Evolutionary conservation across 2,113 vertebrate species (phyloP).

Genomic region (Morone saxatilis): DNA sequence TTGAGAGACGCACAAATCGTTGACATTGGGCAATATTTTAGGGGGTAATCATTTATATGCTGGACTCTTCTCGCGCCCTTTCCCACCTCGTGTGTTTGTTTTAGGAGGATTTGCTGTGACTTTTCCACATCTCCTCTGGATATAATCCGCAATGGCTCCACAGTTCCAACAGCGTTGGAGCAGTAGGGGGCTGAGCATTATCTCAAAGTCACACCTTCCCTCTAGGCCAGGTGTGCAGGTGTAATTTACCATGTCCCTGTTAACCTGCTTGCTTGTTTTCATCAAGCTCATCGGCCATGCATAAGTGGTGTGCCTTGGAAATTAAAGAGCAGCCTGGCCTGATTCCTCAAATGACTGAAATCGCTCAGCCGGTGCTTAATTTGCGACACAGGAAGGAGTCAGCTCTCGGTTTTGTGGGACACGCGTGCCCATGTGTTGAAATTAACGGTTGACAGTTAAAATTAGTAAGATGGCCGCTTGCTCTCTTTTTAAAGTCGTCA

Average conservation of each 20-base stretch:
- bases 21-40: conserved; percentile 49
- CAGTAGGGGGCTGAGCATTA: conserved; percentile 24
- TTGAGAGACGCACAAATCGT: conserved; percentile 32
- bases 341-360: conserved; percentile 71
- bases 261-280: conserved; percentile 75
- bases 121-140: conserved; percentile 50
- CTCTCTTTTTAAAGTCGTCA: neutral
- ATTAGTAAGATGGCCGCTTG: neutral
- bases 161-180: conserved; percentile 6
- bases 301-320: conserved; percentile 62
- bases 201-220: conserved; percentile 72
- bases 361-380: conserved; percentile 56
- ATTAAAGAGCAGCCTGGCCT: conserved; percentile 71
- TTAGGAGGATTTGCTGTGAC: conserved; percentile 44
- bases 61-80: conserved; percentile 32
- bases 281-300: conserved; percentile 73
- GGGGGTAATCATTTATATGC: conserved; percentile 59
- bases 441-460: conserved; percentile 35
- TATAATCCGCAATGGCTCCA: conserved; percentile 41
- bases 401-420: conserved; percentile 17
- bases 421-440: conserved; percentile 18
- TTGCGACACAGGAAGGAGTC: conserved; percentile 49
- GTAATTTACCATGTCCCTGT: conserved; percentile 74
- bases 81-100: conserved; percentile 46
- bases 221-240: conserved; percentile 73